phyloP scores from a whole-genome alignment of 1,140 invertebrate genomes.

The Matsumurasca onukii region DNA sequence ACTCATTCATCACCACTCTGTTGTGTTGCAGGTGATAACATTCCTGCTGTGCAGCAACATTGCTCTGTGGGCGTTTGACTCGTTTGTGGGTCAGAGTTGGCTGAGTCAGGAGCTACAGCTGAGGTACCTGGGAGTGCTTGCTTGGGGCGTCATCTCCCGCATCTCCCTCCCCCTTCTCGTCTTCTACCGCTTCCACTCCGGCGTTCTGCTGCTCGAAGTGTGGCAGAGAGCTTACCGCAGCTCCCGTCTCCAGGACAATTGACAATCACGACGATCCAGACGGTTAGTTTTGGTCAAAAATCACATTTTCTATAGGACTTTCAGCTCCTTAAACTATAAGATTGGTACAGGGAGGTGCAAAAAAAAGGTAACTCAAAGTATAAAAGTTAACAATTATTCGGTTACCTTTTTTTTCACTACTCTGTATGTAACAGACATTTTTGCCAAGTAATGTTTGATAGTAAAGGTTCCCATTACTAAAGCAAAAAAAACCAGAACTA shows the following conservation, averaged over 20 bases:
- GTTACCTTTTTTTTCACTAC: too few species aligned
- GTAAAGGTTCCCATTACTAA: too few species aligned
- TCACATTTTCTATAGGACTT: too few species aligned
- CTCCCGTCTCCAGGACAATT: constrained; percentile 42
- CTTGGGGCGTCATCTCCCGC: constrained; percentile 67
- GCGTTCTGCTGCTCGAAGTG: constrained; percentile 64
- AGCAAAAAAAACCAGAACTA: too few species aligned
- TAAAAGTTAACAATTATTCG: too few species aligned
- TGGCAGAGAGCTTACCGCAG: constrained; percentile 63
- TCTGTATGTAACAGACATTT: too few species aligned
- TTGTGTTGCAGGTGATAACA: constrained; percentile 56
- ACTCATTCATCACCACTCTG: too few species aligned
- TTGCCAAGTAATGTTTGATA: too few species aligned
- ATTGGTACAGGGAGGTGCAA: too few species aligned
- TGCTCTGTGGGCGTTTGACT: constrained; percentile 68
- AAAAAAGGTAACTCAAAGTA: too few species aligned
- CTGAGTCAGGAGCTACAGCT: constrained; percentile 58
- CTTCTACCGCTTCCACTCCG: constrained; percentile 71
- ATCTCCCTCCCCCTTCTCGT: constrained; percentile 64
- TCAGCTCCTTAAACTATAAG: too few species aligned
- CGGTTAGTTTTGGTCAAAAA: constrained; percentile 4
- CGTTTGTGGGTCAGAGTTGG: constrained; percentile 65
- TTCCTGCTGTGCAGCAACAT: constrained; percentile 68
- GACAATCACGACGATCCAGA: constrained; percentile 32
- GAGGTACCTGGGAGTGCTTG: constrained; percentile 61